Evolutionary conservation across 2,797 vertebrate species (phyloP).

Genomic region (Phalloptychus januarius): DNA sequence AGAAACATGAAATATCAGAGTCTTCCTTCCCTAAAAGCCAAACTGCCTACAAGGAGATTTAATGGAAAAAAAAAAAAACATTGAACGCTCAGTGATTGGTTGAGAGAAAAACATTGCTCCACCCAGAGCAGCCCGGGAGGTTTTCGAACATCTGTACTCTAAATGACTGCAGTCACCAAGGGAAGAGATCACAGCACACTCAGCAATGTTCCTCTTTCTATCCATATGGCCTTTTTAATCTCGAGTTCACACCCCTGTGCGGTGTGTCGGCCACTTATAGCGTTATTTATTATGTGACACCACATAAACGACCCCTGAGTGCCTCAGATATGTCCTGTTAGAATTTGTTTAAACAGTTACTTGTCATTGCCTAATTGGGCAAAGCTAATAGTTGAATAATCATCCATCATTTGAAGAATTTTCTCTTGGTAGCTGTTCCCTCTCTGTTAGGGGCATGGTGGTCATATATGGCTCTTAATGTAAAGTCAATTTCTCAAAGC

Average conservation of each 20-base stretch:
- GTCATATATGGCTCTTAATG: slow-evolving; percentile 49
- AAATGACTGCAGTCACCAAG: slow-evolving; percentile 51
- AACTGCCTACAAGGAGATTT: neutral
- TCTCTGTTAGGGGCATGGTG: slow-evolving; percentile 31
- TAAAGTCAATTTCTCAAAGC: slow-evolving; percentile 54
- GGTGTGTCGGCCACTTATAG: slow-evolving; percentile 60
- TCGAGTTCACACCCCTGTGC: slow-evolving; percentile 43
- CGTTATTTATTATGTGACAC: slow-evolving; percentile 72
- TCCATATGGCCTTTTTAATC: slow-evolving; percentile 71
- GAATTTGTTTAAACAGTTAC: slow-evolving; percentile 74
- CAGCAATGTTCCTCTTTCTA: slow-evolving; percentile 41
- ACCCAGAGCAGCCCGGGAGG: slow-evolving; percentile 27
- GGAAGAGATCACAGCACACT: slow-evolving; percentile 53
- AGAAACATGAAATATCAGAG: neutral
- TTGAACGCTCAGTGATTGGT: slow-evolving; percentile 16
- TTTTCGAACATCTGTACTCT: slow-evolving; percentile 65
- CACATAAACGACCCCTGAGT: slow-evolving; percentile 64
- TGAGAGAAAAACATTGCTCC: slow-evolving; percentile 15
- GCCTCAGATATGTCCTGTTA: slow-evolving; percentile 59
- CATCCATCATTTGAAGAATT: slow-evolving; percentile 51
- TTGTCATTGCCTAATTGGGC: slow-evolving; percentile 73
- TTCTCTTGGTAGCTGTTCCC: slow-evolving; percentile 7
- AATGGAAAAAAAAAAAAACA: neutral
- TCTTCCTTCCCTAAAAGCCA: neutral
- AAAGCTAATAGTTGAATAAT: slow-evolving; percentile 53